Base-by-base conservation (phyloP, 1,140 invertebrate species). In the Pseudomyrmex gracilis region DNA sequence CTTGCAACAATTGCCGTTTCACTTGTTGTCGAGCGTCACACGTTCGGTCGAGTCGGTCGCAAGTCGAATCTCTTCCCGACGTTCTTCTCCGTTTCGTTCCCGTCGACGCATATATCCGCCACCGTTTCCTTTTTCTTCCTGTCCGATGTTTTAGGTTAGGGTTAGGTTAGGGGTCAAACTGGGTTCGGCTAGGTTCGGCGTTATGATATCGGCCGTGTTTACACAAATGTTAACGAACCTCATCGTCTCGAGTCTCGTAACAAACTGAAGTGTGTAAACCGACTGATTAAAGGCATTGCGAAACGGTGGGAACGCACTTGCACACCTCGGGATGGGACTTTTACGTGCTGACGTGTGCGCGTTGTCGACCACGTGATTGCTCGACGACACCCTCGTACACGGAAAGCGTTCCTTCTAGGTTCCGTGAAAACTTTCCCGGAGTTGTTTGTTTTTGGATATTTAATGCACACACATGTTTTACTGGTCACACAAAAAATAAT, bases 231-330 rank as follows among this genome's bases (percentile, higher is more conserved):
- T 17, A 9, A 10, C n/a, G 47, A 45, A 22, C 61, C 17, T 63
- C 51, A 53, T 58, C 53, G 17, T 71, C 61, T 34, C 73, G 47
- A 34, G 58, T 83, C 73, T 88, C 24, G 61, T 63, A 73, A 87
- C 83, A 57, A 85, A 88, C 86, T 88, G 71, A 80, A 34, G 34
- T 34, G 34, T 34, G 34, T 7, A 34, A 34, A 34, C 34, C 34
- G 34, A 34, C 34, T 34, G 34, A 34, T 34, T 34, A 34, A 5
- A 34, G 34, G 34, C 34, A 34, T 34, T 34, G 34, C 34, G 34
- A 34, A 34, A 34, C 34, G 34, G 34, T 34, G 34, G 34, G 34
- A 34, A 34, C 34, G 7, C 34, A 34, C 34, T 34, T 34, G 34
- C 34, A 34, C 7, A 13, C 2, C n/a, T 17, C 57, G n/a, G n/a